Conservation (phyloP, 2,888 invertebrate species). For the Dolichomitus sp. region DNA sequence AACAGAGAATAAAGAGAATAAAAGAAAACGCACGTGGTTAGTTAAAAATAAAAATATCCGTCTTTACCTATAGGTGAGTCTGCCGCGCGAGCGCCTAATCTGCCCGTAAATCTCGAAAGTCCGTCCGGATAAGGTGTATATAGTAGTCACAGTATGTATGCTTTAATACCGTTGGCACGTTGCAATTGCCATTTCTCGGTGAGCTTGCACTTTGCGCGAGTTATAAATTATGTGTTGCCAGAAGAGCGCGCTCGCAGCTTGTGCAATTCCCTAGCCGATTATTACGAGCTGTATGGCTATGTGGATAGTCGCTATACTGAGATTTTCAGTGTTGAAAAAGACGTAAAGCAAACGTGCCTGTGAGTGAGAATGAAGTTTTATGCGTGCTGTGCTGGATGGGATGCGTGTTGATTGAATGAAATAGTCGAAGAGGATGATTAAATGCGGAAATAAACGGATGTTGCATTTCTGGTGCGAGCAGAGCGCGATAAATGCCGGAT, state of each 20-base stretch:
- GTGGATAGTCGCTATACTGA: not conserved
- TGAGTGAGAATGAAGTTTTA: constrained; percentile 12
- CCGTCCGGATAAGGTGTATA: not conserved
- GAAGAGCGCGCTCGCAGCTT: constrained; percentile 31
- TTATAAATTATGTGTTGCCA: constrained; percentile 66
- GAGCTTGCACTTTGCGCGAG: constrained; percentile 73
- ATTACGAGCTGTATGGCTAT: constrained; percentile 12
- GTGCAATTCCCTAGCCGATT: constrained; percentile 23
- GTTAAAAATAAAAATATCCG: constrained; percentile 59
- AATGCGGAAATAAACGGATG: not conserved
- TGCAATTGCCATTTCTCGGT: constrained; percentile 71
- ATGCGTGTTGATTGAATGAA: constrained; percentile 8
- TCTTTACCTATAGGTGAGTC: not conserved
- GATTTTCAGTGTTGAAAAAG: constrained; percentile 18
- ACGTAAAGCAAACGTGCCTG: constrained; percentile 6
- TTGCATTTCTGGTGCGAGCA: not conserved
- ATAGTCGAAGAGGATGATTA: not conserved
- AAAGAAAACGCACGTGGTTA: constrained; percentile 73
- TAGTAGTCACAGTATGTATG: constrained; percentile 4
- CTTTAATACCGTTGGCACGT: constrained; percentile 61
- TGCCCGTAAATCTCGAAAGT: constrained; percentile 69
- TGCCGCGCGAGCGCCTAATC: constrained; percentile 64
- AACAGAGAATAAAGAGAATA: constrained; percentile 51
- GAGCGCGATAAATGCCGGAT: not conserved
- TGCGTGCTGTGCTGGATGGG: not conserved